A percentile compares a stretch with the other conserved stretches of the same genome.
phyloP scores from a whole-genome alignment of 1,140 invertebrate species.

The Caenorhabditis latens region DNA sequence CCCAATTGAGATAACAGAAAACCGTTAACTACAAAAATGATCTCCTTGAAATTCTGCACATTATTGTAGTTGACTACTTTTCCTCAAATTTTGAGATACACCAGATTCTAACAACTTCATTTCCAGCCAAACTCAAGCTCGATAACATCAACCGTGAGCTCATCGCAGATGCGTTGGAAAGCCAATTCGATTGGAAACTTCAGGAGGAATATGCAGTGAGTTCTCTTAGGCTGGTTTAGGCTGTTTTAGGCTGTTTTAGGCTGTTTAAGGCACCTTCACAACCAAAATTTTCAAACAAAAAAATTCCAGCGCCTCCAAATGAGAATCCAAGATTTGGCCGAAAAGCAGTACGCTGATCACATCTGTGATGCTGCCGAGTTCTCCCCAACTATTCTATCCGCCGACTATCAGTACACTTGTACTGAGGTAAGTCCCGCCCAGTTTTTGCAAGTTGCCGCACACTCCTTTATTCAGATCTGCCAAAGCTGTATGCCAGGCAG shows the following conservation, averaged over 20 bases:
- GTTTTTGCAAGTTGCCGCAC: not conserved
- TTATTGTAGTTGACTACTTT: not conserved
- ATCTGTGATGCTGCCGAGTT: conserved; percentile 40
- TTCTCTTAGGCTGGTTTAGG: no score
- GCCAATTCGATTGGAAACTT: not conserved
- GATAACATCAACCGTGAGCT: conserved; percentile 2
- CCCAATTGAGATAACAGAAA: not conserved
- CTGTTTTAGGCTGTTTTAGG: not conserved
- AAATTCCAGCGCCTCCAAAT: not conserved
- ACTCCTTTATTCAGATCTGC: not conserved
- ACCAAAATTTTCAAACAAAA: not conserved
- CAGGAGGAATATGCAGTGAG: not conserved
- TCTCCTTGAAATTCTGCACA: not conserved
- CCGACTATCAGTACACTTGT: conserved; percentile 28
- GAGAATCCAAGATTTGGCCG: not conserved
- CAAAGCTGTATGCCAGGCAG: conserved; percentile 27
- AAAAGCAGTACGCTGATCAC: not conserved
- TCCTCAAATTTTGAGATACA: no score
- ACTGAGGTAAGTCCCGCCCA: not conserved
- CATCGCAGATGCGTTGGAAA: not conserved
- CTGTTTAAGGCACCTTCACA: no score
- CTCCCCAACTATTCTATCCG: not conserved
- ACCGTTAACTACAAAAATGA: not conserved
- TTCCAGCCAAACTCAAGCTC: conserved; percentile 26
- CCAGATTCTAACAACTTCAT: no score